Percentiles rank a stretch among this genome's conserved stretches.
phyloP scores from a whole-genome alignment of 2,113 vertebrate genomes.

The Mesoclemmys tuberculata region DNA sequence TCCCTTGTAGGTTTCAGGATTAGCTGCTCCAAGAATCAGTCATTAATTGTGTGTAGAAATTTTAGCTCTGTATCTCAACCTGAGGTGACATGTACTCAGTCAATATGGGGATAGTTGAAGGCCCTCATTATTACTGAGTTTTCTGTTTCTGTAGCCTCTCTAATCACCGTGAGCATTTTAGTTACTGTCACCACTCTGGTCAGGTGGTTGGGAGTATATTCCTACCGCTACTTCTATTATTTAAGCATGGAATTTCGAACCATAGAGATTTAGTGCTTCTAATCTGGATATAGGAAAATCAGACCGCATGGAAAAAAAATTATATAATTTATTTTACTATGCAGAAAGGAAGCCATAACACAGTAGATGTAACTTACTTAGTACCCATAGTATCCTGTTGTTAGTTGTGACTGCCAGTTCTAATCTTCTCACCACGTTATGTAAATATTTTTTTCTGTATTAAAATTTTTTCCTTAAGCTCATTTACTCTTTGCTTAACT shows the following conservation, averaged over 20 bases:
- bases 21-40: neutral
- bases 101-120: neutral
- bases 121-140: no score
- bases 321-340: neutral
- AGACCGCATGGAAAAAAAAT: neutral
- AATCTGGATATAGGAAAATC: neutral
- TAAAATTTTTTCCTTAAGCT: neutral
- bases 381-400: accelerated
- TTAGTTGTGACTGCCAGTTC: neutral
- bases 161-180: neutral
- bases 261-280: neutral
- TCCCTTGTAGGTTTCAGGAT: neutral
- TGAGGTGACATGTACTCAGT: neutral
- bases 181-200: no score
- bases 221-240: neutral
- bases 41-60: neutral
- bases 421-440: neutral
- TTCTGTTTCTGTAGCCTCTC: neutral
- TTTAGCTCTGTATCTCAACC: neutral
- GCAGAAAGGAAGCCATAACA: neutral
- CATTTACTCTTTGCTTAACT: neutral
- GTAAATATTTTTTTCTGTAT: neutral
- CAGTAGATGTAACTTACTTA: neutral
- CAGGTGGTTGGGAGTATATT: no score
- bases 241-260: neutral